A percentile compares a stretch with the other conserved stretches of the same genome.
Conservation (phyloP, 2,797 vertebrate species). For the Silurus aristotelis region DNA sequence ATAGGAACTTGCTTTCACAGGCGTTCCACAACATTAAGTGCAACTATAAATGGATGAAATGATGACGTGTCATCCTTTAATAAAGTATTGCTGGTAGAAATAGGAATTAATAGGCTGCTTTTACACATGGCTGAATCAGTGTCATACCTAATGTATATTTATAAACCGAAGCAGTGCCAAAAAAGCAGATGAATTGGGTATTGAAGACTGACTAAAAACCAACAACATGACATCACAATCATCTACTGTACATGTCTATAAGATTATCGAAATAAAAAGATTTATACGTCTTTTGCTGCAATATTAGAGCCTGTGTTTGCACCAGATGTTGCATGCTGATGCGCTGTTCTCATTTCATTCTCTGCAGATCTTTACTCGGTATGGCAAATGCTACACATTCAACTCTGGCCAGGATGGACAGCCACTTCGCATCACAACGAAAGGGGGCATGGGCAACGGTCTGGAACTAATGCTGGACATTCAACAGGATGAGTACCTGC, state of each 20-base stretch:
- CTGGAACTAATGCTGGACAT: conserved; percentile 99
- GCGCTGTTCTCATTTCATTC: conserved; percentile 30
- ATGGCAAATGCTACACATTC: conserved; percentile 98
- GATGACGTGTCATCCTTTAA: background rate
- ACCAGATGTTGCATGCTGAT: background rate
- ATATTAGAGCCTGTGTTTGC: background rate
- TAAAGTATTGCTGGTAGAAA: background rate
- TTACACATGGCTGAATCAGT: background rate
- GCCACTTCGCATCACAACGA: conserved; percentile 87
- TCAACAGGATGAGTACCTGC: conserved; percentile 96
- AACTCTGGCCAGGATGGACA: conserved; percentile 90
- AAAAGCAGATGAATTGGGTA: background rate
- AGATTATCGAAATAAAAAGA: background rate
- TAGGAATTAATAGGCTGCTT: background rate
- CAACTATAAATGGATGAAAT: background rate
- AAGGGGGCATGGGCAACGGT: conserved; percentile 95
- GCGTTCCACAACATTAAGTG: background rate
- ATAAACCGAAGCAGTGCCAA: background rate
- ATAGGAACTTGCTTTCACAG: background rate
- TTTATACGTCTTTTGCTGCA: background rate
- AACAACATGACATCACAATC: background rate
- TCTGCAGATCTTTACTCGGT: conserved; percentile 91
- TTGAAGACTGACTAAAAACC: background rate
- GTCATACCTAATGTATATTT: background rate
- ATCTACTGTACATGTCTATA: background rate